Percentiles rank a stretch among this genome's conserved stretches.
Conservation (phyloP, 2,797 vertebrate genomes). For the Calcarius lapponicus region DNA sequence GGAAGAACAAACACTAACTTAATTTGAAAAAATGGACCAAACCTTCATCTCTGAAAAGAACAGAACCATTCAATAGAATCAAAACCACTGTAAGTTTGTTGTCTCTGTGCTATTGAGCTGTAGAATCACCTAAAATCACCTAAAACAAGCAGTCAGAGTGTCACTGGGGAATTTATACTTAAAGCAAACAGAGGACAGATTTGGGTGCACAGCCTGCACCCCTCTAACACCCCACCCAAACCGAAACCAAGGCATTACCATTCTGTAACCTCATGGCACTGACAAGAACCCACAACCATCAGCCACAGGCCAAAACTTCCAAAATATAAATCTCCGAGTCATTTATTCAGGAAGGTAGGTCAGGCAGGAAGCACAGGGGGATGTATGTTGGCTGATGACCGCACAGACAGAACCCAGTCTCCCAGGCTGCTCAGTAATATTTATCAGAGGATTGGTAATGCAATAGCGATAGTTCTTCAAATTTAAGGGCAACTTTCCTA, state of each 20-base stretch:
- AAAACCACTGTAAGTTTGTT: neutral
- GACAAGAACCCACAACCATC: neutral
- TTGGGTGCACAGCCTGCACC: neutral
- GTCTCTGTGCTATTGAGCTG: neutral
- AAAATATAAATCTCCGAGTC: neutral
- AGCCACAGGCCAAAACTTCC: neutral
- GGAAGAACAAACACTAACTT: neutral
- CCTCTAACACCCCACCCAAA: neutral
- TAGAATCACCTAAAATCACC: neutral
- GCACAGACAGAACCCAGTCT: neutral
- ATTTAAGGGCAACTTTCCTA: neutral
- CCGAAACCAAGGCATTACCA: neutral
- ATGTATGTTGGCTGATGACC: neutral
- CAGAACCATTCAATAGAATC: neutral
- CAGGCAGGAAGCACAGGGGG: neutral
- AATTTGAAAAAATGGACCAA: neutral
- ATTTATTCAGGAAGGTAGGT: neutral
- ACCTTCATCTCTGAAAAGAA: neutral
- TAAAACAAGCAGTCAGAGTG: neutral
- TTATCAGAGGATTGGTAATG: neutral
- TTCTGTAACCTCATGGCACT: neutral
- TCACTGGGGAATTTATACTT: neutral
- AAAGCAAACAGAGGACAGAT: neutral
- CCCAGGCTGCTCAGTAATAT: neutral
- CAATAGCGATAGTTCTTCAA: neutral